These are phyloP conservation scores for Agonopterix alstromeriana DNA, from an alignment of 2,888 invertebrate species.

Conservation along the genomic window DNA sequence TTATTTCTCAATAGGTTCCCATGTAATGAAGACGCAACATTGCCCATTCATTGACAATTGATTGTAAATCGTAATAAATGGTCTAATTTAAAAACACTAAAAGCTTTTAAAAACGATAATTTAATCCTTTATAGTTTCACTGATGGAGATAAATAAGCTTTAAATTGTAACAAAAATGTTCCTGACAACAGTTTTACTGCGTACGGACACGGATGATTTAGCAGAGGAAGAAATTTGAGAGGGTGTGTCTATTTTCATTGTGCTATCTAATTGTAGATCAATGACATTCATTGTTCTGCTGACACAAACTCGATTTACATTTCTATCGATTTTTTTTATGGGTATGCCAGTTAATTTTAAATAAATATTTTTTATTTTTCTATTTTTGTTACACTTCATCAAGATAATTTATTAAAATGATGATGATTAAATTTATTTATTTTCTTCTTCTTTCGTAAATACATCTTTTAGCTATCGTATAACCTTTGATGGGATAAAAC, in stretches of 20 bases:
- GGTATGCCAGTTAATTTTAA: too few species aligned
- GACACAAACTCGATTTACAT: background rate
- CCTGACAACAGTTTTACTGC: conserved; percentile 44
- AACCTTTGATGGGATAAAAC: too few species aligned
- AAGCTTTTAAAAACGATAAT: conserved; percentile 25
- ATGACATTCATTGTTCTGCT: background rate
- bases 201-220: conserved; percentile 56
- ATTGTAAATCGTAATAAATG: conserved; percentile 3
- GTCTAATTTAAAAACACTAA: conserved; percentile 23
- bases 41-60: background rate
- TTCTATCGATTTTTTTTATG: too few species aligned
- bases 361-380: too few species aligned
- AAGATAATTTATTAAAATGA: too few species aligned
- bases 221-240: conserved; percentile 38
- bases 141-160: conserved; percentile 42
- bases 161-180: conserved; percentile 35
- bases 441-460: too few species aligned
- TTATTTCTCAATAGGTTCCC: too few species aligned
- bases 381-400: too few species aligned
- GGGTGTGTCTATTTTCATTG: conserved; percentile 28
- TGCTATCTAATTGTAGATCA: conserved; percentile 16
- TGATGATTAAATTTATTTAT: too few species aligned
- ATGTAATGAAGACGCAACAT: background rate
- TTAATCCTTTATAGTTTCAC: conserved; percentile 29
- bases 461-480: too few species aligned